These are phyloP conservation scores for Rhizoglyphus robini DNA, from an alignment of 1,140 invertebrate species.

Conservation along the genomic window DNA sequence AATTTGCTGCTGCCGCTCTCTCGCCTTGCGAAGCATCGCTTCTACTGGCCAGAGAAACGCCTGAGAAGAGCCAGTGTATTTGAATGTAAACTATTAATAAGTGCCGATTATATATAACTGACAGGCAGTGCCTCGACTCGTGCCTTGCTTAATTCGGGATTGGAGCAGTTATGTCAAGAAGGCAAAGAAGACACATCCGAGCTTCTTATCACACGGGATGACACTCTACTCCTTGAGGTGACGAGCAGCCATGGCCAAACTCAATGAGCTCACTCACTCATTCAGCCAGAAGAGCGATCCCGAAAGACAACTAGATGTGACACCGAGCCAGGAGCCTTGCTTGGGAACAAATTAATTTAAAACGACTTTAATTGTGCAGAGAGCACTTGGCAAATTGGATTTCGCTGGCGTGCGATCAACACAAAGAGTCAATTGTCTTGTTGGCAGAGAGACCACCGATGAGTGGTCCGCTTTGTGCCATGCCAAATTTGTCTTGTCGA, in stretches of 20 bases:
- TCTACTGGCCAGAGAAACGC: too few relatives aligned
- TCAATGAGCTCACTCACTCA: neutral
- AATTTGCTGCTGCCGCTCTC: too few relatives aligned
- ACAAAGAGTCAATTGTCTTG: too few relatives aligned
- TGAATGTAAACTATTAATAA: neutral
- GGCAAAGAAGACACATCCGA: neutral
- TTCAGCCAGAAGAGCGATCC: neutral
- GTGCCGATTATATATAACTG: neutral
- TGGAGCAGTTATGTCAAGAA: neutral
- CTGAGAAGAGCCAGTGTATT: neutral
- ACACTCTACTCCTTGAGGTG: too few relatives aligned
- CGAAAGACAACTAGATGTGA: neutral
- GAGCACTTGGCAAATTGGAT: constrained; percentile 12
- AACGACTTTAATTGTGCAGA: neutral
- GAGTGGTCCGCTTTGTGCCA: too few relatives aligned
- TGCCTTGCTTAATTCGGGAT: neutral
- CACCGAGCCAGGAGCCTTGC: neutral
- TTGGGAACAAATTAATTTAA: neutral
- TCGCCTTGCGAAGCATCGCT: too few relatives aligned
- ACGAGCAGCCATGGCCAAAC: too few relatives aligned
- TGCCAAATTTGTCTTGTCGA: too few relatives aligned
- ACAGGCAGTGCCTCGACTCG: neutral
- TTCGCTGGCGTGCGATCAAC: neutral
- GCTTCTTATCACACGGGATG: neutral
- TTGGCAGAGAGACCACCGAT: too few relatives aligned